Evolutionary conservation across 2,888 invertebrate species (phyloP), one percentile per base, ranked within the genome.

Genomic region (Argyresthia albistria): DNA sequence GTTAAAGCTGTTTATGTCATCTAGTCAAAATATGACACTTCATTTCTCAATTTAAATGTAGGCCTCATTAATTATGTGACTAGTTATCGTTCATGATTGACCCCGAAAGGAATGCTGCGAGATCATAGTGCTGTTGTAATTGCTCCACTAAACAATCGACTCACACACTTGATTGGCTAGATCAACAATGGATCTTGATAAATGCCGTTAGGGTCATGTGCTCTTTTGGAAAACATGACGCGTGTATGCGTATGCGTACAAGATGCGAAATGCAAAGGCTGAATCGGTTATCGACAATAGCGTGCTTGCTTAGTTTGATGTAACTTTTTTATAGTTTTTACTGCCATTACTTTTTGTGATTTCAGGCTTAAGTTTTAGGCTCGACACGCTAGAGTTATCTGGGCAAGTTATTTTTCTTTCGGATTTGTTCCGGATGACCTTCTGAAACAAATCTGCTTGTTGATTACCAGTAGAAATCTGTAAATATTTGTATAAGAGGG

Each of bases 151-250:
- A 74, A 80, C 76, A 77, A 76, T 75, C 69, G 63, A 66, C 48
- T n/a, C 69, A 71, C 69, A 65, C 72, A 68, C 70, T 66, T 67
- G 63, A 71, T 72, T 61, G 62, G 61, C 60, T 55, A 59, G 60
- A 61, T 63, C 62, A 35, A 56, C 55, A 55, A 55, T 45, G 45
- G 49, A 48, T 55, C 36, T 39, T 59, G 65, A 65, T 61, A 62
- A 57, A 56, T 61, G 73, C 81, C 76, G 76, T 78, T 78, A 77
- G 67, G 70, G 70, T 71, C 70, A 62, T 70, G 76, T 69, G 75
- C 72, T 71, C 66, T 67, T 70, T 70, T 66, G 62, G 8, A 36
- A 48, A 36, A 15, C 47, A n/a, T 25, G 25, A 25, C 25, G 25
- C 25, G 25, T 12, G 43, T 43, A 12, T 39, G 39, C 39, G 39